Evolutionary conservation across 2,888 invertebrate genomes (phyloP), one percentile per base, ranked within the genome.

Genomic region (Callyntrura sp.): DNA sequence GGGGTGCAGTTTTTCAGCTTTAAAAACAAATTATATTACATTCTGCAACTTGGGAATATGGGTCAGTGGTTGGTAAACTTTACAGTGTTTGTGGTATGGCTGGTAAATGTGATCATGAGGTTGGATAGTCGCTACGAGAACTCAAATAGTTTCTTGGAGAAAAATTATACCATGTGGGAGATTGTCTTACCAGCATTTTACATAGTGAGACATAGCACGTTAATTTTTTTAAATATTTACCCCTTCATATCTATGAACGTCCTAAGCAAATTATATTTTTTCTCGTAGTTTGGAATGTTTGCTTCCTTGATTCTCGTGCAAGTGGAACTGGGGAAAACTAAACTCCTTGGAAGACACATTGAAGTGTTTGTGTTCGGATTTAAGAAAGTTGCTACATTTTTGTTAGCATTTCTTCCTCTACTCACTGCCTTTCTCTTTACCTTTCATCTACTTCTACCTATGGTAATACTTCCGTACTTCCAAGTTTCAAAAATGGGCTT

Each of bases 11-110:
- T 51, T 14, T 51, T 6, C 25, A 51, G 14, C n/a, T 78, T 51
- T 78, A 4, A 12, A 8, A 55, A 78, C 4, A 78, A 78, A 25
- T 78, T 51, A 55, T 78, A 78, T n/a, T 78, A 78, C 55, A 51
- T 20, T 12, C 51, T 51, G 17, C 51, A 78, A 17, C 55, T 78
- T 4, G 78, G 55, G 14, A 78, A 78, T n/a, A 0, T 78, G 51
- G 78, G 78, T 0, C 78, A 78, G 9, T 25, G 51, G 51, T 51
- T 20, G n/a, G 78, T 78, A 0, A 20, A 20, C 23, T 0, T 25
- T 0, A 14, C 55, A 0, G 55, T 55, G 23, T 55, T 23, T 51
- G 5, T 55, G 1, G 78, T 55, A 0, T 14, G 25, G 14, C 6
- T 73, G 35, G 23, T 73, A 0, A 48, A 1, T n/a, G n/a, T n/a